Evolutionary conservation across 2,113 vertebrate species (phyloP), one percentile per base, ranked within the genome.

Genomic region (Machaerirhynchus nigripectus): DNA sequence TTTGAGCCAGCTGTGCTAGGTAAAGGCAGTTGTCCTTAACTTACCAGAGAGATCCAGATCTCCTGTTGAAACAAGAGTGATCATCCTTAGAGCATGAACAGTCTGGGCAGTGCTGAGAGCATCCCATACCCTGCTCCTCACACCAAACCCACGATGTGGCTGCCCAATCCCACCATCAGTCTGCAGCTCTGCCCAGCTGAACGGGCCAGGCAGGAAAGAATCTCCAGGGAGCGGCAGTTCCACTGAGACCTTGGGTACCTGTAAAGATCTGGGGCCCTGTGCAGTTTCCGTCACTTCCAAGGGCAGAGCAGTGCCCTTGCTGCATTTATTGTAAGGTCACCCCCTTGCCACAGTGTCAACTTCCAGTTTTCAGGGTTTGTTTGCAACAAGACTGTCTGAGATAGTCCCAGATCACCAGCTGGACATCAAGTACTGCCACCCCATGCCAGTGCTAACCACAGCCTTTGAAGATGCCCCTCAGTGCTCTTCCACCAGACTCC

Each of bases 1-100:
- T 84, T 80, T 0, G 1, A 70, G 52, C 14, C 11, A 13, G 1
- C 46, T 3, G 0, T 17, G 13, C 37, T 18, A 22, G 40, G 37
- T 33, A 23, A 89, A 95, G 56, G n/a, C 6, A 19, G 7, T 73
- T 84, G 50, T 93, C 18, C 20, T 69, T 60, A 73, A 56, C 40
- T 31, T 52, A 22, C 9, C 1, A 1, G 59, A 50, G 63, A 87
- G 68, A 50, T 42, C 33, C 64, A 63, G 7, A 4, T 56, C 44
- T 80, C 53, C 64, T 69, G 23, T 10, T 81, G 47, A 26, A 68
- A 47, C 22, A 28, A 64, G 49, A 22, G 17, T 27, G 55, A 31
- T 50, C 17, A 9, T 39, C 30, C 63, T 28, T 55, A 49, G 68
- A 76, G 26, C 19, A 3, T 30, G 44, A 69, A 6, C 26, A 35